A percentile compares a stretch with the other conserved stretches of the same genome.
Conservation (phyloP, 2,113 vertebrate genomes). For the Cryptomyrus ogoouensis region DNA sequence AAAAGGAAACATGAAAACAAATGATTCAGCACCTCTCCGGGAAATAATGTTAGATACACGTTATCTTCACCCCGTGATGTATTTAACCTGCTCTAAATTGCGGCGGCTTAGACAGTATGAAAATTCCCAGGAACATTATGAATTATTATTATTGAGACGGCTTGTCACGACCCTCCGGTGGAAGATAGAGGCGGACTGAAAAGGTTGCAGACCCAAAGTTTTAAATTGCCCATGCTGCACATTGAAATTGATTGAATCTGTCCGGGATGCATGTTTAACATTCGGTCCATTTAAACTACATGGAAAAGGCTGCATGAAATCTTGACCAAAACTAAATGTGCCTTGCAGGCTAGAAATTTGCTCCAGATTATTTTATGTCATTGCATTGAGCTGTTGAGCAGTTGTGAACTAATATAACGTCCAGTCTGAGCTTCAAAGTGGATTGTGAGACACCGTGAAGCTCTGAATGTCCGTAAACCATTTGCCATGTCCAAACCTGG, state of each 20-base stretch:
- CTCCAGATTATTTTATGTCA: background rate
- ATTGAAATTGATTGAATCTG: conserved; percentile 36
- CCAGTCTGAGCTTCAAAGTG: background rate
- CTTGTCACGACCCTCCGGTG: conserved; percentile 49
- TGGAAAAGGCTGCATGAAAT: background rate
- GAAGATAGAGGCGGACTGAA: conserved; percentile 27
- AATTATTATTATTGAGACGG: conserved; percentile 52
- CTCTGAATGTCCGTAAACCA: background rate
- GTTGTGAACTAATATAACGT: background rate
- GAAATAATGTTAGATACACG: conserved; percentile 29
- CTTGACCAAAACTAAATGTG: background rate
- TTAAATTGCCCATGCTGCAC: conserved; percentile 20
- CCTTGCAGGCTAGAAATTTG: background rate
- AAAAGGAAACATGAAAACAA: conserved; percentile 37
- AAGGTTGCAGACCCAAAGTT: conserved; percentile 22
- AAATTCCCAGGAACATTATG: conserved; percentile 38
- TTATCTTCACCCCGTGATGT: conserved; percentile 22
- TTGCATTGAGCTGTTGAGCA: background rate
- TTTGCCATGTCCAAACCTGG: background rate
- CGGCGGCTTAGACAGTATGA: conserved; percentile 28
- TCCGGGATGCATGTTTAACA: conserved; percentile 9
- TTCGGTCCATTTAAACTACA: background rate
- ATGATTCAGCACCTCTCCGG: conserved; percentile 26
- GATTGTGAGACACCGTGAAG: background rate
- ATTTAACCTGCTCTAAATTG: conserved; percentile 31